phyloP scores from a whole-genome alignment of 2,888 invertebrate species.

The Hirtodrosophila duncani region DNA sequence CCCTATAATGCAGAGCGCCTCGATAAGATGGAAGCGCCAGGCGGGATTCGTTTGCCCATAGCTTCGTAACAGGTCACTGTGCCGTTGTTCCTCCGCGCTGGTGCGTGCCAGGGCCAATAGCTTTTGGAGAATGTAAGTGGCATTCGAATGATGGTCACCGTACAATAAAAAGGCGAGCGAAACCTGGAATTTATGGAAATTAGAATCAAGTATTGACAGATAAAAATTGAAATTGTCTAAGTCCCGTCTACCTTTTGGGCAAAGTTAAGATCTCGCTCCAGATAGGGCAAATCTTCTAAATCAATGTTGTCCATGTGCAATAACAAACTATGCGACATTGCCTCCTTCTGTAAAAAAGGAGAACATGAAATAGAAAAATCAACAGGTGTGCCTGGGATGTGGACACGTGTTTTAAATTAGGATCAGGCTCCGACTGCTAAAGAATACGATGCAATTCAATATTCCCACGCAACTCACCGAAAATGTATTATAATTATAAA shows the following conservation, averaged over 20 bases:
- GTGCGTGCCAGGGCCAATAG: slow-evolving; percentile 52
- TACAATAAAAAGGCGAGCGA: slow-evolving; percentile 74
- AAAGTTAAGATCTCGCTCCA: slow-evolving; percentile 79
- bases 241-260: slow-evolving; percentile 77
- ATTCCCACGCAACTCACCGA: too few relatives aligned
- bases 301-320: slow-evolving; percentile 41
- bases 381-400: too few relatives aligned
- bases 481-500: too few relatives aligned
- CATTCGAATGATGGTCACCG: slow-evolving; percentile 60
- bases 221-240: background rate
- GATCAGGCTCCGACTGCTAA: too few relatives aligned
- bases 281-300: slow-evolving; percentile 71
- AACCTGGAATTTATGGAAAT: slow-evolving; percentile 46
- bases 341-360: slow-evolving; percentile 35
- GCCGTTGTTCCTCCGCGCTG: slow-evolving; percentile 6
- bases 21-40: slow-evolving; percentile 79
- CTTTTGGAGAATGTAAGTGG: slow-evolving; percentile 69
- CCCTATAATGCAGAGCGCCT: slow-evolving; percentile 79
- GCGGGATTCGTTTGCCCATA: slow-evolving; percentile 65
- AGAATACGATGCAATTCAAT: too few relatives aligned
- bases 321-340: slow-evolving; percentile 12
- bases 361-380: background rate
- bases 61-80: slow-evolving; percentile 55
- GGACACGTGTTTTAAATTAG: too few relatives aligned
- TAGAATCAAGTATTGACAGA: background rate